Percentiles rank a stretch among this genome's conserved stretches.
Conservation (phyloP, 2,888 invertebrate species). For the Limnephilus lunatus region DNA sequence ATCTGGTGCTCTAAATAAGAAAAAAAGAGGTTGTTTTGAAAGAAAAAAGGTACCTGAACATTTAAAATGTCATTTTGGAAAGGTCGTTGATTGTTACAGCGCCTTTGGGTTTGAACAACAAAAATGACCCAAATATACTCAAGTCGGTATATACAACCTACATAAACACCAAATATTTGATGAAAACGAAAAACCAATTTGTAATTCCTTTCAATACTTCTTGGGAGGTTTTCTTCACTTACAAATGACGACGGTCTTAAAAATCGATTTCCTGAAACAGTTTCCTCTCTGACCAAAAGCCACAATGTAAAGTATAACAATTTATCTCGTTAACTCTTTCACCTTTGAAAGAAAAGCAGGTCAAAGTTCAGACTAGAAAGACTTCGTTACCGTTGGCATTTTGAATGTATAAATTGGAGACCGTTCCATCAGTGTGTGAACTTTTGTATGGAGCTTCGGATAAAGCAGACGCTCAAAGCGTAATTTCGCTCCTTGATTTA, state of each 20-base stretch:
- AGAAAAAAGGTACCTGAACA: too few species aligned
- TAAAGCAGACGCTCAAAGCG: neutral
- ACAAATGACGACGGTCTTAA: neutral
- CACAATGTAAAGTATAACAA: neutral
- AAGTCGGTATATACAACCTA: too few species aligned
- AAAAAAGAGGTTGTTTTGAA: too few species aligned
- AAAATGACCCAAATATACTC: too few species aligned
- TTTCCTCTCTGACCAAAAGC: neutral
- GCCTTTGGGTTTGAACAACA: too few species aligned
- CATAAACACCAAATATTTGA: neutral
- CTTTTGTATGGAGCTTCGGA: neutral
- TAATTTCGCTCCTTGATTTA: neutral
- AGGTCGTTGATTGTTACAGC: too few species aligned
- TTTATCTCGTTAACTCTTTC: neutral
- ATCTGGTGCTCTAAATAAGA: too few species aligned
- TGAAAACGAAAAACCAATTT: neutral
- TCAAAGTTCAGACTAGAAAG: neutral
- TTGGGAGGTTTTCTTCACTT: neutral
- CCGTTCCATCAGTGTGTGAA: neutral
- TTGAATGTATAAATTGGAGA: neutral
- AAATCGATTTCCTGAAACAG: neutral
- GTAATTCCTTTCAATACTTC: too few species aligned
- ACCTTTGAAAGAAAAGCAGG: neutral
- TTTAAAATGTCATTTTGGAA: too few species aligned
- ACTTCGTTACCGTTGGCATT: neutral